phyloP scores from a whole-genome alignment of 1,140 invertebrate genomes.

The Luehdorfia chinensis region DNA sequence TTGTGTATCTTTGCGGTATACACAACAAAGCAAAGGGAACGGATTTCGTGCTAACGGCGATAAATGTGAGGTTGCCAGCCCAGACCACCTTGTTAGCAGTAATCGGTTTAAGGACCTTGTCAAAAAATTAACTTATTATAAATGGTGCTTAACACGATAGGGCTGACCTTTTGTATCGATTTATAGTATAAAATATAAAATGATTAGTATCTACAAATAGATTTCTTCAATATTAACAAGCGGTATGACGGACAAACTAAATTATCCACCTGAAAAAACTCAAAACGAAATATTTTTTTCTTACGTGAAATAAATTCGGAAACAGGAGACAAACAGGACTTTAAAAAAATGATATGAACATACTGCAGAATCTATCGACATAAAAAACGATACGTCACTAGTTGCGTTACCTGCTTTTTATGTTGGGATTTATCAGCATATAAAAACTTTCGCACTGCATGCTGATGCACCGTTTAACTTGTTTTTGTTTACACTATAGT shows the following conservation, averaged over 20 bases:
- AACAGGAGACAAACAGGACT: background rate
- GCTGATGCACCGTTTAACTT: constrained; percentile 34
- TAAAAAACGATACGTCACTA: too few species aligned
- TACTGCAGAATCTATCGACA: too few species aligned
- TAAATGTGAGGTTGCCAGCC: constrained; percentile 9
- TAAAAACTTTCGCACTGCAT: constrained; percentile 38
- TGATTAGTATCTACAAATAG: background rate
- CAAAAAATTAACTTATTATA: constrained; percentile 61
- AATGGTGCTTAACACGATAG: constrained; percentile 31
- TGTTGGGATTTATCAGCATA: constrained; percentile 34
- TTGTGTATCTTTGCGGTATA: constrained; percentile 34
- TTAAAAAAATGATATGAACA: too few species aligned
- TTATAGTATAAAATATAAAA: background rate
- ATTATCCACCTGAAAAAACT: background rate
- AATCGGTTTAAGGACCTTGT: constrained; percentile 57
- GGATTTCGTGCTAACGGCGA: constrained; percentile 3
- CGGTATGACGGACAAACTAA: too few species aligned
- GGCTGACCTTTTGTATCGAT: background rate
- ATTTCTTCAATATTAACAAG: too few species aligned
- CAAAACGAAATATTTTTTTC: background rate
- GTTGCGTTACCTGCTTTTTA: constrained; percentile 31
- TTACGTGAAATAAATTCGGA: too few species aligned
- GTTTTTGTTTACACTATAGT: constrained; percentile 28
- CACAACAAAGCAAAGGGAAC: constrained; percentile 30
- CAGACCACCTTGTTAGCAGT: constrained; percentile 62